Evolutionary conservation across 1,140 invertebrate species (phyloP), one percentile per base, ranked within the genome.

Genomic region (Andricus grossulariae): DNA sequence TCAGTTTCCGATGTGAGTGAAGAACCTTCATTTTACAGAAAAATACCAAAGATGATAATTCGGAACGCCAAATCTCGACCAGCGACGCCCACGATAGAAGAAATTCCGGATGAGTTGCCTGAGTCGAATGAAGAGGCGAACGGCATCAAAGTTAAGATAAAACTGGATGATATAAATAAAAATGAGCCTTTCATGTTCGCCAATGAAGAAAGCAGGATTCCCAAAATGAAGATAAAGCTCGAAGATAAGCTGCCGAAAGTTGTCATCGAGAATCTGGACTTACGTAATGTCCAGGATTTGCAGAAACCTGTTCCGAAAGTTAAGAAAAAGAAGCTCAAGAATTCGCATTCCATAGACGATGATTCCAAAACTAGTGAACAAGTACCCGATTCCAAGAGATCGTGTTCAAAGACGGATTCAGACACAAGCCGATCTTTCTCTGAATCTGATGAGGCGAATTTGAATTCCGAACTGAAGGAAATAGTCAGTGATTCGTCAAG

Each of bases 11-110:
- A 80, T n/a, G 15, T 3, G 11, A 76, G 8, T 51, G 11, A 52
- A 0, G 81, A 83, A 1, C 73, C 50, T n/a, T 72, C 74, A 0
- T 73, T 71, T 19, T 82, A 82, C 52, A 86, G 82, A 25, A 90
- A 91, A 77, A 90, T 92, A 83, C 91, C 91, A 77, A 92, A 92
- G 73, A 91, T 92, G 88, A 91, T 92, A 32, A 92, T 92, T 60
- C 83, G 88, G 50, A 92, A 91, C 25, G 85, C 83, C 10, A 84
- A 80, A 72, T 92, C 90, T 16, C 84, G 90, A 19, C 88, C 90
- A 3, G 80, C 80, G 16, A 91, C 90, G 0, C 90, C 90, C n/a
- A 87, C 85, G 1, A 80, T 88, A 21, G 87, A 90, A 50, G 86
- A 86, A 79, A 83, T 88, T 51, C 80, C 82, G 3, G 80, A 82